These are phyloP conservation scores for Lerista edwardsae DNA, from an alignment of 2,797 vertebrate genomes.

Conservation along the genomic window DNA sequence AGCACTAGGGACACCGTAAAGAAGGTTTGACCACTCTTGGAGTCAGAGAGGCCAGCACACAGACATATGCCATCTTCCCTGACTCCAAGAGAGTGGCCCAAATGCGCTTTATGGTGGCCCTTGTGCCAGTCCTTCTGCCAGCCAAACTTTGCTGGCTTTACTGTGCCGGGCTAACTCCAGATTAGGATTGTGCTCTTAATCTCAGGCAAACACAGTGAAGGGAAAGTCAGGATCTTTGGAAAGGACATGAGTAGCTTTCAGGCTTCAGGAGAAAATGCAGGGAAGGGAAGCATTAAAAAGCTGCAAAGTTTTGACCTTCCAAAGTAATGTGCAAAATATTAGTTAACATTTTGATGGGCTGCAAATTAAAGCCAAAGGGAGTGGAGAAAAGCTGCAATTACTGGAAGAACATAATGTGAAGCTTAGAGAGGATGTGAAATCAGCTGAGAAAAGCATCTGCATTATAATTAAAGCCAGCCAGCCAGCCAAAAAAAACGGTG, in stretches of 20 bases:
- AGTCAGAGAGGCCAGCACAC: too few relatives aligned
- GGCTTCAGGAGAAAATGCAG: conserved; percentile 59
- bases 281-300: conserved; percentile 39
- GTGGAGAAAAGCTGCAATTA: conserved; percentile 43
- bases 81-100: too few relatives aligned
- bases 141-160: too few relatives aligned
- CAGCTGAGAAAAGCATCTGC: conserved; percentile 45
- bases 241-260: conserved; percentile 57
- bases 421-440: conserved; percentile 35
- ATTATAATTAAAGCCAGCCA: conserved; percentile 47
- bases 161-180: too few relatives aligned
- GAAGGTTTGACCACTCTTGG: too few relatives aligned
- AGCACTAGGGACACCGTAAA: too few relatives aligned
- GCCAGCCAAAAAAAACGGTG: conserved; percentile 29
- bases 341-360: conserved; percentile 48
- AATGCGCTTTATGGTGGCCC: too few relatives aligned
- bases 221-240: conserved; percentile 58
- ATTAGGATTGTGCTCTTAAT: too few relatives aligned
- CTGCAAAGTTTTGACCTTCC: conserved; percentile 62
- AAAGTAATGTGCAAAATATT: conserved; percentile 59
- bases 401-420: conserved; percentile 38
- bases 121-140: too few relatives aligned
- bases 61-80: too few relatives aligned
- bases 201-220: conserved; percentile 49
- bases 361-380: conserved; percentile 60